Base-by-base conservation (phyloP, 2,113 vertebrate species). In the Phalacrocorax aristotelis region DNA sequence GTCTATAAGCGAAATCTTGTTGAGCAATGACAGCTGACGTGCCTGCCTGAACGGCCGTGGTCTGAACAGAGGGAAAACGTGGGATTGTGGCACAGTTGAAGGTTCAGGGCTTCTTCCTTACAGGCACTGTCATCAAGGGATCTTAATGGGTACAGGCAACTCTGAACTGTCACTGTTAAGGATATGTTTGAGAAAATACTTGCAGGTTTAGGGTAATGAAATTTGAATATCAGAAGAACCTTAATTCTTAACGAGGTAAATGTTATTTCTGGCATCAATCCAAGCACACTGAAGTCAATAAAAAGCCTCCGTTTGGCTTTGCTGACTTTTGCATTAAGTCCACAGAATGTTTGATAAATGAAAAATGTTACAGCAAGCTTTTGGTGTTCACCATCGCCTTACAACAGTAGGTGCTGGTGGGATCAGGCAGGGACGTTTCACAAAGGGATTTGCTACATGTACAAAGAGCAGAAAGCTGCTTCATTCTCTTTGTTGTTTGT, bases 291-390 rank as follows among this genome's bases (percentile, higher is more conserved):
- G 60, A 82, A 97, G 75, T 95, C 49, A 86, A 79, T 58, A 65
- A 92, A 72, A 90, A 51, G 46, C 25, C 42, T 89, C 78, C 5
- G 13, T 65, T 96, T 96, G 82, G 51, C 94, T 87, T 96, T 85
- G 36, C 29, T 94, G 83, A 60, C 42, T 74, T 87, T 92, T 91
- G 55, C 94, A 90, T 85, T 49, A 88, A 87, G 64, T 64, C 64
- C 13, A 23, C 46, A 66, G n/a, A 80, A 91, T 65, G 71, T 96
- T 34, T 92, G 90, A 72, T 90, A 80, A 97, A 86, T 40, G 68
- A 18, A 85, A 84, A 94, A 72, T 20, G 52, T 51, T 94, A 81
- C 52, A 38, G 16, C 77, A 88, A 82, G 54, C 79, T 92, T 61
- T 85, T 89, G 58, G 48, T 69, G 62, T 46, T 94, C 85, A 62